Conservation (phyloP, 2,888 invertebrate genomes). For the Gastracanthus pulcherrimus region DNA sequence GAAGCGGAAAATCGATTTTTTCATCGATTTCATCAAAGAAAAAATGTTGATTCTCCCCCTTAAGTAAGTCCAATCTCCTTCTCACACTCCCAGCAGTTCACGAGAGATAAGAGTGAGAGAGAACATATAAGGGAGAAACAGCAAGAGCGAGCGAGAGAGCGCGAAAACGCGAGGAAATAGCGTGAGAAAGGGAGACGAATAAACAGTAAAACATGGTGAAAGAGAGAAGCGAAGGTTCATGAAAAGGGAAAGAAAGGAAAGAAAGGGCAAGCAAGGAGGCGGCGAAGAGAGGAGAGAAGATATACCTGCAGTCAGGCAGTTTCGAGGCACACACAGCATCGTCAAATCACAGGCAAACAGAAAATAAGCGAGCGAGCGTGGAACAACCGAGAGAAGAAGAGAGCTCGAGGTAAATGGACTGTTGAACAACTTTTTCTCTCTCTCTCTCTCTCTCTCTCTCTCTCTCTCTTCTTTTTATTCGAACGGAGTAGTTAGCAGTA, state of each 20-base stretch:
- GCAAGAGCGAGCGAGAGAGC: background rate
- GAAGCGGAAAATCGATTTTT: conserved; percentile 49
- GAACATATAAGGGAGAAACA: background rate
- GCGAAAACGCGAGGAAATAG: conserved; percentile 32
- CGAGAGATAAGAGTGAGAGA: conserved; percentile 1
- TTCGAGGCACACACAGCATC: conserved; percentile 50
- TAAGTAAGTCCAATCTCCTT: conserved; percentile 48
- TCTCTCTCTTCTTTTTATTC: conserved; percentile 29
- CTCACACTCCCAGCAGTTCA: conserved; percentile 39
- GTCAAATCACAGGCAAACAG: conserved; percentile 60
- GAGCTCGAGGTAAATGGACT: conserved; percentile 58
- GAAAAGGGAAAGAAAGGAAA: conserved; percentile 36
- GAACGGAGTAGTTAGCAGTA: conserved; percentile 51
- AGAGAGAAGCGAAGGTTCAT: conserved; percentile 37
- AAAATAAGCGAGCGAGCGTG: conserved; percentile 34
- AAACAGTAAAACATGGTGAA: conserved; percentile 20
- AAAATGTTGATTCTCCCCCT: conserved; percentile 28
- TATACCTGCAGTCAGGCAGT: conserved; percentile 53
- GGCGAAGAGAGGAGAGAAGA: conserved; percentile 33
- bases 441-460: conserved; percentile 28
- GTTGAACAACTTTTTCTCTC: conserved; percentile 58
- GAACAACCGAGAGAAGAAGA: conserved; percentile 7
- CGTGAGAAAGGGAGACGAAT: conserved; percentile 41
- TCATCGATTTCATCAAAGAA: conserved; percentile 35
- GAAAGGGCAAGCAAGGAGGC: conserved; percentile 47